Base-by-base conservation (phyloP, 2,888 invertebrate species). In the Drosophila cognata region DNA sequence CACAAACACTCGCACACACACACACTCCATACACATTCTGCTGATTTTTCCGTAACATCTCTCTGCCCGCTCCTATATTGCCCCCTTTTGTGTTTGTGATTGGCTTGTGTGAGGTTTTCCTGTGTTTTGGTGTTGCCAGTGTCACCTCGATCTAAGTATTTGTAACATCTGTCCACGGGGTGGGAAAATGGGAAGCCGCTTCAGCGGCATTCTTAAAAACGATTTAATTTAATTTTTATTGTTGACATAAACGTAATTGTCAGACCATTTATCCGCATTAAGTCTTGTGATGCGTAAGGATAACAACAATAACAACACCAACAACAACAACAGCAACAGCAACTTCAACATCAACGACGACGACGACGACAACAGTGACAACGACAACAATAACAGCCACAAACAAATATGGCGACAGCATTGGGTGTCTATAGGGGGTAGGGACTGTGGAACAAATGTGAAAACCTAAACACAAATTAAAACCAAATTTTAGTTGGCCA, bases 221-320 rank as follows among this genome's bases (percentile, higher is more conserved):
- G 88, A 88, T 91, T 89, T 84, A 85, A 89, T 90, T 91, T 90
- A 76, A 83, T 83, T 86, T 83, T 90, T 88, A 89, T 81, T 86
- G 82, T 88, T 88, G 83, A 86, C 86, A 88, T 86, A 84, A 90
- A 88, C 91, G 91, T 90, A 92, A 92, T 92, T 91, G 92, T 92
- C 92, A 91, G 89, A 90, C 91, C 92, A 92, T 92, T 92, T 92
- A 92, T 92, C 91, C 92, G 92, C 89, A 92, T 92, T 92, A 92
- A 89, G 82, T 79, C 79, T 77, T 79, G 67, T 80, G 80, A 87
- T 79, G 91, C 88, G 80, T 81, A 91, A 85, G 82, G 81, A 91
- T 81, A 91, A 90, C 81, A 85, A 60, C 86, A 85, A 61, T 76
- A 73, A 31, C 66, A 72, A 55, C 70, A 73, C 29, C 63, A 65